Base-by-base conservation (phyloP, 2,888 invertebrate species). In the Phyllotreta striolata region DNA sequence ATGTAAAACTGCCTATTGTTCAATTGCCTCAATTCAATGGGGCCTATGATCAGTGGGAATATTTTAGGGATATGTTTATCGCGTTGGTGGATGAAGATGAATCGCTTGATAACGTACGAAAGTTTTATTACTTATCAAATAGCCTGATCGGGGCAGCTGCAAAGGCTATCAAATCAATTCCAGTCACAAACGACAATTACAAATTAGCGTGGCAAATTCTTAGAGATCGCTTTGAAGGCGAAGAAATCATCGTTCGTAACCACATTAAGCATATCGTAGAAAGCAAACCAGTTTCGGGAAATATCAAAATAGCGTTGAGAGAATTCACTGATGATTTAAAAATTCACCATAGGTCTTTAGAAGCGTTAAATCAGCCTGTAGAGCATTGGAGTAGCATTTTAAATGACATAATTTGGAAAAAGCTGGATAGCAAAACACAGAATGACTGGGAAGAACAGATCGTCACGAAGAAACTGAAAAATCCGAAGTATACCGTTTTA, bases 321-420 rank as follows among this genome's bases (percentile, higher is more conserved):
- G 44, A 44, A 44, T 44, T 46, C 34, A 46, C 46, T 24, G 46
- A 46, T 46, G 46, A 46, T 46, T n/a, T 46, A 5, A 14, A 46
- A n/a, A 13, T 12, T 4, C 46, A 46, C 34, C 1, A 13, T 7
- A 46, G 46, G 6, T 46, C 46, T n/a, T 34, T 46, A 24, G 46
- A 46, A n/a, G 14, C 46, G 14, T n/a, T 46, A 46, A 34, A 40
- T 37, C 39, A 54, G 13, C 39, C 54, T n/a, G 54, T 37, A 8
- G 54, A 54, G 7, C 38, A 39, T 6, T 54, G 54, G 54, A 54
- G 54, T 38, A 54, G 39, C 14, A 10, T 54, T 13, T 38, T 35
- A 54, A 54, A 39, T 54, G 38, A 54, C 13, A n/a, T 46, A 24
- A 46, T 46, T 10, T 46, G 46, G 46, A 46, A 46, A 46, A 46